Evolutionary conservation across 64 coral and sea anemone species (phyloP).

Genomic region (Catalaphyllia jardinei): DNA sequence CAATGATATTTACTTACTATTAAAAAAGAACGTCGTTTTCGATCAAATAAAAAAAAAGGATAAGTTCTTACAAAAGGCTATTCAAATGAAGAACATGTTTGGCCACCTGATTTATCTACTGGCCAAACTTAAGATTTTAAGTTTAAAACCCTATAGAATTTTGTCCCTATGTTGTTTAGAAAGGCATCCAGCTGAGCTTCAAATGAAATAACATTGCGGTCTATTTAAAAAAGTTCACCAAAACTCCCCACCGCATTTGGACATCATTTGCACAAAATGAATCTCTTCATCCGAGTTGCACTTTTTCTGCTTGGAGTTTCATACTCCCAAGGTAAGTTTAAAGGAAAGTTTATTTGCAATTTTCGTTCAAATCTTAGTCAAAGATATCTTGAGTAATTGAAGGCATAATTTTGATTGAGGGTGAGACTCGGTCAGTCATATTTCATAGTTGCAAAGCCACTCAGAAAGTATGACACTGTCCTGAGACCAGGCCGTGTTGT

Average conservation of each 20-base stretch:
- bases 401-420: too few relatives aligned
- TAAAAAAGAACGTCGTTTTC: background rate
- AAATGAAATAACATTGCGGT: background rate
- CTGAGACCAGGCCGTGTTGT: too few relatives aligned
- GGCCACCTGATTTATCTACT: background rate
- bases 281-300: slow-evolving; percentile 13
- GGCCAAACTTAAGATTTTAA: background rate
- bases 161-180: background rate
- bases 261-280: background rate
- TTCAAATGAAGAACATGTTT: background rate
- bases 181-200: background rate
- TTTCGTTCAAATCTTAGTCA: background rate
- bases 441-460: too few relatives aligned
- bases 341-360: background rate
- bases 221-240: background rate
- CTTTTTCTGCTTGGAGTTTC: slow-evolving; percentile 6
- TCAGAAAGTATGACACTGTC: too few relatives aligned
- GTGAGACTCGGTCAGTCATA: too few relatives aligned
- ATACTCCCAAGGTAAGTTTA: background rate
- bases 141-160: background rate
- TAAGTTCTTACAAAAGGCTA: background rate
- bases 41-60: background rate
- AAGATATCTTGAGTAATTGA: too few relatives aligned
- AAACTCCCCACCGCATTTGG: background rate
- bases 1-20: background rate